Percentiles rank a stretch among this genome's conserved stretches.
These are phyloP conservation scores for Drosophila kanapiae DNA, from an alignment of 1,140 invertebrate species.

Conservation along the genomic window DNA sequence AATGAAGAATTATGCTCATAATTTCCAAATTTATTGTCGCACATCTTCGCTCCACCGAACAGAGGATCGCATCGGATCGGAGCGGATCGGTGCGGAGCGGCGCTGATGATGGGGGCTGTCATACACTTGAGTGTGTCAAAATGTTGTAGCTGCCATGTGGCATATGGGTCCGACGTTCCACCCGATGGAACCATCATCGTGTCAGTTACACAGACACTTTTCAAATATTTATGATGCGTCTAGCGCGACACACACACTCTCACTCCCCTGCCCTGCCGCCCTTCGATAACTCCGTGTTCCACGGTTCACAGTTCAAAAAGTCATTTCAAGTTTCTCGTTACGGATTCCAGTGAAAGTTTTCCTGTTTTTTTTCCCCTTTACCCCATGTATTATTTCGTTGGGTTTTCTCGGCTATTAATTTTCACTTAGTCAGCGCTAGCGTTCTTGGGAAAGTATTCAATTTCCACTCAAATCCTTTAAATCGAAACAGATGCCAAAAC, in stretches of 20 bases:
- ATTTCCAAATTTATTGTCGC: slow-evolving; percentile 78
- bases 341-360: slow-evolving; percentile 75
- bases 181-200: slow-evolving; percentile 51
- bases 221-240: slow-evolving; percentile 78
- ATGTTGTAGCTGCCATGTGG: slow-evolving; percentile 73
- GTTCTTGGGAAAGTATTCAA: slow-evolving; percentile 65
- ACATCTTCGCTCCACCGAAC: slow-evolving; percentile 51
- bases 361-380: slow-evolving; percentile 4
- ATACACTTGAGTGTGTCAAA: slow-evolving; percentile 82
- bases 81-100: slow-evolving; percentile 23
- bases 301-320: slow-evolving; percentile 80
- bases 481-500: slow-evolving; percentile 77
- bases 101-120: slow-evolving; percentile 60
- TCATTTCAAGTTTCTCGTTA: slow-evolving; percentile 79
- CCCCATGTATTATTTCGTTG: not conserved
- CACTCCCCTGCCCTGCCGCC: slow-evolving; percentile 13
- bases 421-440: slow-evolving; percentile 70
- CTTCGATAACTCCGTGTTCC: slow-evolving; percentile 30
- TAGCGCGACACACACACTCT: slow-evolving; percentile 31
- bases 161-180: slow-evolving; percentile 46
- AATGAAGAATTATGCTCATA: slow-evolving; percentile 84
- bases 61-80: slow-evolving; percentile 22
- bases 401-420: slow-evolving; percentile 64
- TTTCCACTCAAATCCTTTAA: slow-evolving; percentile 78
- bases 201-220: slow-evolving; percentile 72